Base-by-base conservation (phyloP, 2,113 vertebrate species). In the Onychostoma macrolepis region DNA sequence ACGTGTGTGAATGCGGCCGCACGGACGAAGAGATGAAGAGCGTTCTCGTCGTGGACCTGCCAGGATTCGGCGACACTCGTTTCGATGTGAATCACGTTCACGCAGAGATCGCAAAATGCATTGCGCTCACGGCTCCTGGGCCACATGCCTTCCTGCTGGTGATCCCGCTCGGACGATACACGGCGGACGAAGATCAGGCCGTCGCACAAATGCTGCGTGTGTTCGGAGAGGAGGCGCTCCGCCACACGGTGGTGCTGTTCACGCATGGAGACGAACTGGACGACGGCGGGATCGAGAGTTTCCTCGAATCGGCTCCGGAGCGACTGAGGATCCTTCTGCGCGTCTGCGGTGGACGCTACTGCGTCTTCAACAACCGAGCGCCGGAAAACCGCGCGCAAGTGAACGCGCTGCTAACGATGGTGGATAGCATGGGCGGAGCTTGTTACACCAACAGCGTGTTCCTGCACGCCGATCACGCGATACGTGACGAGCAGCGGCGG, bases 121-220 rank as follows among this genome's bases (percentile, higher is more conserved):
- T 96, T 69, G 71, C 87, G 11, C 90, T 94, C 21, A 92, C 89
- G 0, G 88, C 94, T 0, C 94, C 95, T 0, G 95, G 95, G 1
- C 95, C 94, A 0, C 95, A 95, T 2, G 94, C 93, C 2, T 96
- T 96, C 88, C 93, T 96, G 61, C 87, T 95, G 50, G 94, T 94
- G 33, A 86, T 95, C 26, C 94, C 93, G 2, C n/a, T 96, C 7
- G 94, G 94, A 7, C 92, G 94, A 50, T 96, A 93, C 65, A 95
- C 94, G 8, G 92, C 92, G 6, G 48, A 87, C 1, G 93, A 95
- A 76, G 88, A 88, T 65, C 90, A 86, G 81, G 92, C 90, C 2
- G 92, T 90, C 15, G 28, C n/a, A 8, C 87, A 93, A 86, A 63
- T 95, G 90, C 36, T 71, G 7, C 76, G 63, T 24, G 88, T 95